A percentile compares a stretch with the other conserved stretches of the same genome.
phyloP scores from a whole-genome alignment of 2,797 vertebrate species.

The Hylomyscus alleni region DNA sequence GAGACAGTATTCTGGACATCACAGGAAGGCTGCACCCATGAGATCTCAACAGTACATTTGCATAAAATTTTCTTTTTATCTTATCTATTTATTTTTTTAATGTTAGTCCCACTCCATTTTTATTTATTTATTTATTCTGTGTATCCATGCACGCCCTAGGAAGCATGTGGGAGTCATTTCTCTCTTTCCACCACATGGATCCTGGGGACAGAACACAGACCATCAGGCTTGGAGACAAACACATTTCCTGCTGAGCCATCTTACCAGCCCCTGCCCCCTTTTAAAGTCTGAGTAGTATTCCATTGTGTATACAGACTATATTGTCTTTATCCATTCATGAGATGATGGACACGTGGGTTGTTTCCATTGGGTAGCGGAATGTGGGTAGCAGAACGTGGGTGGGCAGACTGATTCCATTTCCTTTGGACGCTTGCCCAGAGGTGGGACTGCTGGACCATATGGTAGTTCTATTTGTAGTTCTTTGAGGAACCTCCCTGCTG shows the following conservation, averaged over 20 bases:
- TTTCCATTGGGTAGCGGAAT: not conserved
- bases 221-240: not conserved
- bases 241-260: not conserved
- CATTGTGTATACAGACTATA: not conserved
- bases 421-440: not conserved
- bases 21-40: not conserved
- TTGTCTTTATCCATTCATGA: not conserved
- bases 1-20: not conserved
- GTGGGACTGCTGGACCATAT: not conserved
- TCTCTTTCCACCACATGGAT: not conserved
- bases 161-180: not conserved
- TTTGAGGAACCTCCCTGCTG: not conserved
- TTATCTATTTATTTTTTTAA: not conserved
- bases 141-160: not conserved
- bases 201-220: not conserved
- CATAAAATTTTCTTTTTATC: not conserved
- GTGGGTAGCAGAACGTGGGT: not conserved
- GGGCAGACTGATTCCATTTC: not conserved
- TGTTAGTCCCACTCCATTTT: not conserved
- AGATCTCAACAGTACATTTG: not conserved
- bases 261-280: not conserved
- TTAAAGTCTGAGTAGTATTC: not conserved
- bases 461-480: not conserved
- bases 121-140: slow-evolving; percentile 2
- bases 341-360: not conserved